Base-by-base conservation (phyloP, 1,140 invertebrate species). In the Dryas iulia region DNA sequence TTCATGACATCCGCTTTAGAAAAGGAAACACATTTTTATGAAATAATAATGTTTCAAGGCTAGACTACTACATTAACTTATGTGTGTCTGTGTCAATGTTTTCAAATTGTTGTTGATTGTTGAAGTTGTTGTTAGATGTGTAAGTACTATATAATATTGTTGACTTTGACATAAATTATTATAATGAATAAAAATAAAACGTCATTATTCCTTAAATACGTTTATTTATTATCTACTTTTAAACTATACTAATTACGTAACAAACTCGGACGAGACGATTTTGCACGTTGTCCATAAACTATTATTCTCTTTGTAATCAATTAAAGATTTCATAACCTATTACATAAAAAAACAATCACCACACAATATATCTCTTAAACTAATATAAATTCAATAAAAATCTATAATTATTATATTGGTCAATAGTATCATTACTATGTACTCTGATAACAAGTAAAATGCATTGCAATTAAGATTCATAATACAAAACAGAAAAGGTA, bases 71-170 rank as follows among this genome's bases (percentile, higher is more conserved):
- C n/a, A n/a, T n/a, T n/a, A 47, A 21, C 8, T 47, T 21, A 28
- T 28, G 26, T 5, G 39, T 47, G 39, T 47, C 1, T 47, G 39
- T 28, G 26, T 47, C 3, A 21, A 47, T 47, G 39, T 21, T 47
- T 21, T 21, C 18, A 47, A 47, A n/a, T 18, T 47, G 14, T 39
- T 39, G 35, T 47, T 47, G 14, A 59, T 70, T 59, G 23, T 62
- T 24, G 6, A 52, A 21, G 12, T 82, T 82, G 83, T 86, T 87
- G 60, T 72, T 87, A 86, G 73, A 85, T 86, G 81, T 87, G 82
- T 84, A 84, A 61, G 69, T 59, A n/a, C 12, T 56, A 23, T 30
- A 39, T 68, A 72, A 77, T 76, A 68, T 77, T 79, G 73, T 79
- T 77, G 67, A 75, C 75, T 66, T 68, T 69, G 63, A 69, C 64